These are phyloP conservation scores for Cariama cristata DNA, from an alignment of 2,113 vertebrate genomes.

Conservation along the genomic window DNA sequence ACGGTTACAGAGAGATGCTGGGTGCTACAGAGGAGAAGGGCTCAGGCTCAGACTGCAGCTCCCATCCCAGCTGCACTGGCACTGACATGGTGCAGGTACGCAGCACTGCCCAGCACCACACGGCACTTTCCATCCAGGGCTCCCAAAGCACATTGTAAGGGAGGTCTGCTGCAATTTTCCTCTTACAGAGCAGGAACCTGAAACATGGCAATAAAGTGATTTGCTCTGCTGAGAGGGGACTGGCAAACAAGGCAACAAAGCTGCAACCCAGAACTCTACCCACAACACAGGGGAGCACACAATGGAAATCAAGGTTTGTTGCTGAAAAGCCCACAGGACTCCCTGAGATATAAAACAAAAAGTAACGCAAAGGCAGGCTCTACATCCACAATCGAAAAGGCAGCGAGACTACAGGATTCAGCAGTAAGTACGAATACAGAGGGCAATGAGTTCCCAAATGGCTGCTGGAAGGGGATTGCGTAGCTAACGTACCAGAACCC, in stretches of 20 bases:
- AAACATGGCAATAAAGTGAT: neutral
- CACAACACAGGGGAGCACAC: neutral
- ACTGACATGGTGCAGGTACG: fast-evolving
- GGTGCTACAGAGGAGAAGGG: neutral
- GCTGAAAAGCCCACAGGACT: neutral
- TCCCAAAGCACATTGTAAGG: neutral
- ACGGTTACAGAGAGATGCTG: neutral
- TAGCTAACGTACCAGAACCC: neutral
- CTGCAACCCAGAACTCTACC: neutral
- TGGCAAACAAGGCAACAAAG: neutral
- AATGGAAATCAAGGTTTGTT: neutral
- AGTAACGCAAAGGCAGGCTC: neutral
- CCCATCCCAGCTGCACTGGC: neutral
- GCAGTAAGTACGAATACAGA: neutral
- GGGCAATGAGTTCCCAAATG: neutral
- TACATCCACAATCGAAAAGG: neutral
- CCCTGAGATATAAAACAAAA: neutral
- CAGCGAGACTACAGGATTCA: neutral
- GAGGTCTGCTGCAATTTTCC: neutral
- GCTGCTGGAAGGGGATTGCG: fast-evolving
- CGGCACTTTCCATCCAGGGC: fast-evolving
- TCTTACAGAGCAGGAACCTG: neutral
- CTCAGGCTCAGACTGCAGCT: neutral
- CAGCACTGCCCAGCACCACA: neutral
- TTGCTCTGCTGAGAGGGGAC: neutral